phyloP scores from a whole-genome alignment of 1,140 invertebrate species.

The Hermetia illucens region DNA sequence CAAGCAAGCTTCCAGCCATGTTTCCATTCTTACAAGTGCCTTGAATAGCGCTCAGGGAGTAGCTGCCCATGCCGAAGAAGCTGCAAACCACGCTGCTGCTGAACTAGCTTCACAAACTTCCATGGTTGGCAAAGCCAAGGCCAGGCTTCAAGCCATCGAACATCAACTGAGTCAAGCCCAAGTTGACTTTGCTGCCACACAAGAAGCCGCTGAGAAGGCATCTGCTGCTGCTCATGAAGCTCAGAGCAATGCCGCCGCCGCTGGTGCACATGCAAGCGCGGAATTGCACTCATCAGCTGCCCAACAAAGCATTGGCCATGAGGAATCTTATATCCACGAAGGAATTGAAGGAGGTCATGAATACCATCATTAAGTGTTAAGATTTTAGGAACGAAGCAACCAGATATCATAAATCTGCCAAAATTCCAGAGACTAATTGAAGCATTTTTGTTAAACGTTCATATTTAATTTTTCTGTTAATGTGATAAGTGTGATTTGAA shows the following conservation, averaged over 20 bases:
- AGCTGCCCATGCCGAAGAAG: slow-evolving; percentile 30
- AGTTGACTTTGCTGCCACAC: slow-evolving; percentile 32
- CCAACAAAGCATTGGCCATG: no score
- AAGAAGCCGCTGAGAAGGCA: slow-evolving; percentile 31
- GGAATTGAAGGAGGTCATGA: no score
- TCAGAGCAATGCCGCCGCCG: slow-evolving; percentile 24
- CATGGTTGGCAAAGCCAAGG: slow-evolving; percentile 35
- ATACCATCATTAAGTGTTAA: no score
- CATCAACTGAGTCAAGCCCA: slow-evolving; percentile 29
- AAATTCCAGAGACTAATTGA: no score
- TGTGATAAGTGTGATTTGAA: no score
- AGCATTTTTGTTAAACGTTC: no score
- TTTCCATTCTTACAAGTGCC: slow-evolving; percentile 32
- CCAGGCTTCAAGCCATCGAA: slow-evolving; percentile 26
- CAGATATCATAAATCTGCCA: no score
- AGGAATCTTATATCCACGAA: no score
- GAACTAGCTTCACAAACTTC: slow-evolving; percentile 33
- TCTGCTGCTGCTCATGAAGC: not conserved
- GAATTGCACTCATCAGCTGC: slow-evolving; percentile 22
- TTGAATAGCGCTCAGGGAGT: slow-evolving; percentile 20
- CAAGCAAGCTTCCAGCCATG: slow-evolving; percentile 32
- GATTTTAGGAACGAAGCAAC: no score
- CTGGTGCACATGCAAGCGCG: slow-evolving; percentile 35
- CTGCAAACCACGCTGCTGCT: slow-evolving; percentile 30
- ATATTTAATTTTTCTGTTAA: no score